phyloP scores from a whole-genome alignment of 2,888 invertebrate genomes.

The Arge pagana region DNA sequence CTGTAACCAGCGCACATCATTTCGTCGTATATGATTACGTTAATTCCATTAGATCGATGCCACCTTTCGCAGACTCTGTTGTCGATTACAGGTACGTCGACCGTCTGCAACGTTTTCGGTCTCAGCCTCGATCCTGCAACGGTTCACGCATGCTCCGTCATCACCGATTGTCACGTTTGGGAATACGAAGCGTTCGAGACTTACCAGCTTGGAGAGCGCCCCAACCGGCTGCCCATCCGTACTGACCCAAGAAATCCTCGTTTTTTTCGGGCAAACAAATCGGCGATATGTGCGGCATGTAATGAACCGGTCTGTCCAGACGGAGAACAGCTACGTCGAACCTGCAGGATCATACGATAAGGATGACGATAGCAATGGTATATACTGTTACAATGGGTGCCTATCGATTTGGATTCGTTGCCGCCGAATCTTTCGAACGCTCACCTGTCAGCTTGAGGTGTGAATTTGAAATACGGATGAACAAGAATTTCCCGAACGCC shows the following conservation, averaged over 20 bases:
- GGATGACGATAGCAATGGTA: too few relatives aligned
- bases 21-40: slow-evolving; percentile 90
- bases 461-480: slow-evolving; percentile 91
- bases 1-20: slow-evolving; percentile 95
- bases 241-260: slow-evolving; percentile 87
- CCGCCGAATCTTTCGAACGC: too few relatives aligned
- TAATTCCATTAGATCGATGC: slow-evolving; percentile 77
- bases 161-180: not conserved
- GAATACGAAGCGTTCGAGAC: too few relatives aligned
- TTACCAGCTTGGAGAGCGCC: slow-evolving; percentile 76
- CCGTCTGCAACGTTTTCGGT: slow-evolving; percentile 88
- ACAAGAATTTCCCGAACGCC: slow-evolving; percentile 89
- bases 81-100: slow-evolving; percentile 92
- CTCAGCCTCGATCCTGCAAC: slow-evolving; percentile 82
- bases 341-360: slow-evolving; percentile 50
- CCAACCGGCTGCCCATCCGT: slow-evolving; percentile 93
- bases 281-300: slow-evolving; percentile 88
- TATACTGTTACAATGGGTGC: not conserved
- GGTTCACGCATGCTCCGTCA: too few relatives aligned
- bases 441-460: slow-evolving; percentile 80
- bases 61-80: slow-evolving; percentile 76
- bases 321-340: slow-evolving; percentile 91
- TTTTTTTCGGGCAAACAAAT: slow-evolving; percentile 90
- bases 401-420: not conserved
- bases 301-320: slow-evolving; percentile 86